These are phyloP conservation scores for Enhydra lutris DNA, from an alignment of 2,113 vertebrate genomes.

Conservation along the genomic window DNA sequence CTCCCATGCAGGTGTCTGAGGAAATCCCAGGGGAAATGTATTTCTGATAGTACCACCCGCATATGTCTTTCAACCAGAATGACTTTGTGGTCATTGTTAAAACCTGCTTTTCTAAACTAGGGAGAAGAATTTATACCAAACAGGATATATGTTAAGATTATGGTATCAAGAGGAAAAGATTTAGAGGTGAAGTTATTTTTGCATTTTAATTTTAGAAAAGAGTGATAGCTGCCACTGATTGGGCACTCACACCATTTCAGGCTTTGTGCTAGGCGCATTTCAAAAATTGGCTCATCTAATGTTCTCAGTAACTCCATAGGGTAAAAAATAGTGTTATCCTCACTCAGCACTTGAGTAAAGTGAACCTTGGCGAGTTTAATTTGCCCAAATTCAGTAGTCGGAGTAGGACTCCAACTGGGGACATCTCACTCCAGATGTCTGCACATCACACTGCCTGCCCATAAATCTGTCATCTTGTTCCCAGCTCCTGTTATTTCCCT, in stretches of 20 bases:
- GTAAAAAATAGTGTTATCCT: neutral
- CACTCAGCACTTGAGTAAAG: neutral
- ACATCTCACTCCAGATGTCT: neutral
- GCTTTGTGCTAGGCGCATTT: neutral
- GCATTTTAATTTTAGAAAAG: conserved; percentile 16
- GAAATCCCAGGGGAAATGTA: neutral
- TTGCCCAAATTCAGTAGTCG: neutral
- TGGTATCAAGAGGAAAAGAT: neutral
- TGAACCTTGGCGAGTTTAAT: neutral
- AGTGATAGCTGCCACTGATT: neutral
- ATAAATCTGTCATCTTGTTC: fast-evolving
- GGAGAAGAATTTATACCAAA: neutral
- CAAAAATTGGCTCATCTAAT: neutral
- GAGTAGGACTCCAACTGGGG: neutral
- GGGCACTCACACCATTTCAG: neutral
- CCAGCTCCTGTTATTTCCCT: neutral
- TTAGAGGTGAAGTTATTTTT: neutral
- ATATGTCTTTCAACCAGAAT: too few species aligned
- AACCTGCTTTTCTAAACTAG: neutral
- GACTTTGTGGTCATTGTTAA: neutral
- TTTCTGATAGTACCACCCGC: neutral
- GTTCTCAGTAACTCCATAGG: neutral
- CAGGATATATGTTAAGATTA: neutral
- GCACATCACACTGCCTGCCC: neutral
- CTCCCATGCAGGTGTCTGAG: neutral